Base-by-base conservation (phyloP, 2,888 invertebrate genomes). In the Caenorhabditis sp. region DNA sequence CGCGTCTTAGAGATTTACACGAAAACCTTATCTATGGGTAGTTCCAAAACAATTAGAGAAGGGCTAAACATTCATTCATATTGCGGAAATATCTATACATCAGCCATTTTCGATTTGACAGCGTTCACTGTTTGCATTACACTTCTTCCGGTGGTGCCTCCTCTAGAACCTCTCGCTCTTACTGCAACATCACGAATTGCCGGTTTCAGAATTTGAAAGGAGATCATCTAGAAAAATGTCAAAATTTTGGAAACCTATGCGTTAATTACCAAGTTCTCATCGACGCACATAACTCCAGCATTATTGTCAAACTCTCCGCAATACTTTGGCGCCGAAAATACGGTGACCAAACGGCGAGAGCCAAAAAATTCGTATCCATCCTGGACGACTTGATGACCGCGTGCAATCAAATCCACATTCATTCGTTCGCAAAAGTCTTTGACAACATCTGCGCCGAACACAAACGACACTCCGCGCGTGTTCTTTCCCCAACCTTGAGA, bases 291-390 rank as follows among this genome's bases (percentile, higher is more conserved):
- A 27, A 71, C 62, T 2, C 63, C 70, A 17, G 66, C 70, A 23
- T 66, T 58, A 49, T 71, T 71, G 24, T 71, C 62, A 19, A 71
- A 71, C 27, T 71, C 70, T 31, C 70, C 70, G 54, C 70, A 71
- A 24, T 64, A 73, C 19, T 73, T 65, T 5, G 77, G 77, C 26
- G 77, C 77, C 37, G 73, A 74, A 68, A 77, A 77, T 8, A 77
- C 54, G 14, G 77, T 77, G 36, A 74, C 77, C 27, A 77, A 59
- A 19, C 63, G 26, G 1, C 72, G 69, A 36, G 71, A 67, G 14
- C 60, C 67, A 53, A 74, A 77, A 63, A 74, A 77, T 31, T 77
- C 74, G 51, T 71, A 77, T 31, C 77, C 77, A 36, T 77, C 77
- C 37, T 77, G 73, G n/a, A 77, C 77, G 0, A 77, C 77, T 54